Conservation (phyloP, 2,797 vertebrate genomes). For the Erethizon dorsatum region DNA sequence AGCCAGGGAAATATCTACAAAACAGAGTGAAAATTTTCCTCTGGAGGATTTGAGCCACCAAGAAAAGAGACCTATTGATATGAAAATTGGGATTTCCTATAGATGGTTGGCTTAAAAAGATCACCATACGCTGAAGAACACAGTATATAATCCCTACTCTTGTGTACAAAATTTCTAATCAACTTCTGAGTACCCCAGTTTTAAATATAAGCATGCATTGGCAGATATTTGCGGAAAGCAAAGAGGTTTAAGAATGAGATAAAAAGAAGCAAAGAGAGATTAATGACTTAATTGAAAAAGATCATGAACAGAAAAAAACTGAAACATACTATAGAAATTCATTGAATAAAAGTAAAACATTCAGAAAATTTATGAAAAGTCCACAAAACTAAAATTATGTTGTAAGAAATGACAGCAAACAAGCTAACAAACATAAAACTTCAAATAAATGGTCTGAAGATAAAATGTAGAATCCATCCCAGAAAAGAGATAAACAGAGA, state of each 20-base stretch:
- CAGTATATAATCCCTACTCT: background rate
- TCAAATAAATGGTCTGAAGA: background rate
- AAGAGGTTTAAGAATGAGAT: background rate
- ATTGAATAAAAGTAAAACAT: background rate
- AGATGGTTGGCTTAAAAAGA: background rate
- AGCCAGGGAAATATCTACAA: background rate
- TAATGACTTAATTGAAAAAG: background rate
- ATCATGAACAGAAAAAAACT: background rate
- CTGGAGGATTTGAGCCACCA: background rate
- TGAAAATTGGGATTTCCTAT: background rate
- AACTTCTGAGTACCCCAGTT: background rate
- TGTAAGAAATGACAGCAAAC: background rate
- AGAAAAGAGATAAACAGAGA: background rate
- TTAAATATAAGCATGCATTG: background rate
- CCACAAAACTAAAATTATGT: background rate
- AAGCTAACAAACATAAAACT: background rate
- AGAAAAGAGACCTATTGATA: background rate
- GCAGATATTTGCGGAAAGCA: background rate
- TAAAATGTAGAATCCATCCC: background rate
- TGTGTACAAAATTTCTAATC: background rate
- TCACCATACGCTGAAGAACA: background rate
- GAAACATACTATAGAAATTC: background rate
- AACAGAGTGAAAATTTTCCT: background rate
- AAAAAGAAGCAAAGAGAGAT: background rate
- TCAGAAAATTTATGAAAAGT: background rate